Evolutionary conservation across 2,113 vertebrate genomes (phyloP).

Genomic region (Hyperoodon ampullatus): DNA sequence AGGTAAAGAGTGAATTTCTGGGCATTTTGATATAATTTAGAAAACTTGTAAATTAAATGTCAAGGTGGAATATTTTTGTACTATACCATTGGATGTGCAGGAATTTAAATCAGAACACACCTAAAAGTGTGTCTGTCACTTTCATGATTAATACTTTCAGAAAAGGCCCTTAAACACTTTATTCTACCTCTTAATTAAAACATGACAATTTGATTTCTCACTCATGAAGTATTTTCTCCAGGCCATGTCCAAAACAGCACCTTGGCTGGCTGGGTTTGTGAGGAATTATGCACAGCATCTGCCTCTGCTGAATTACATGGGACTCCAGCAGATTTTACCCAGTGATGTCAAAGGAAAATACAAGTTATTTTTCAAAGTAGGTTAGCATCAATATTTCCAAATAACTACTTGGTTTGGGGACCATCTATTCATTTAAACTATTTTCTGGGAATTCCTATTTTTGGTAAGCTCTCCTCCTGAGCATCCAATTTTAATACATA

Average conservation of each 20-base stretch:
- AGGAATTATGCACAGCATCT: neutral
- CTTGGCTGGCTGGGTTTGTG: neutral
- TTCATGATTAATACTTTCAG: neutral
- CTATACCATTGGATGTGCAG: neutral
- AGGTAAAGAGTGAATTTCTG: neutral
- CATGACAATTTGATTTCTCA: neutral
- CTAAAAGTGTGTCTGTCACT: neutral
- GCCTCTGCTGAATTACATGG: neutral
- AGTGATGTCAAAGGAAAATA: neutral
- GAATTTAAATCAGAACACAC: neutral
- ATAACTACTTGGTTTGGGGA: conserved; percentile 10
- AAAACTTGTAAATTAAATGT: conserved; percentile 26
- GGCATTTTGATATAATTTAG: neutral
- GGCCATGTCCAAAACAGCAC: neutral
- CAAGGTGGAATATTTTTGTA: neutral
- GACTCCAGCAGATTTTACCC: neutral
- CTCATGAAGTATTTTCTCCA: neutral
- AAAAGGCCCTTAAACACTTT: neutral
- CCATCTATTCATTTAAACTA: neutral
- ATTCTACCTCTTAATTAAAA: neutral
- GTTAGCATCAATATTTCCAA: conserved; percentile 22
- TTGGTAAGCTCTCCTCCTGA: neutral
- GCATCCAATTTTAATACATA: neutral
- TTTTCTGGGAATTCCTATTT: neutral
- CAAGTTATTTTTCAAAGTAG: neutral